Percentiles rank a stretch among this genome's conserved stretches.
These are phyloP conservation scores for Neolamprologus longior DNA, from an alignment of 2,113 vertebrate genomes.

Conservation along the genomic window DNA sequence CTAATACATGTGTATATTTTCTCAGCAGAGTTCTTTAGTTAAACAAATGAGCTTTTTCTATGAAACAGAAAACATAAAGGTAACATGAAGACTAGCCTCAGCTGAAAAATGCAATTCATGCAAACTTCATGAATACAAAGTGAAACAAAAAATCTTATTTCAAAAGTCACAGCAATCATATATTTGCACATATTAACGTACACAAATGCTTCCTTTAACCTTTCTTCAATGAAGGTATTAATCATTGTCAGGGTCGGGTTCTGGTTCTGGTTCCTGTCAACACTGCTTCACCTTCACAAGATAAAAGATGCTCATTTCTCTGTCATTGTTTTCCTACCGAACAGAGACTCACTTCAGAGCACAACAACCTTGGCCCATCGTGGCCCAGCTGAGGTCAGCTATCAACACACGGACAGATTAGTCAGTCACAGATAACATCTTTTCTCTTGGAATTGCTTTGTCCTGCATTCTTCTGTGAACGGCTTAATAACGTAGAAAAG, in stretches of 20 bases:
- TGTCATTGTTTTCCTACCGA: background rate
- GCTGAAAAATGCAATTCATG: background rate
- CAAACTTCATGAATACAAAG: background rate
- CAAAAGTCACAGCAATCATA: background rate
- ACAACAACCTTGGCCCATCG: background rate
- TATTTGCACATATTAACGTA: background rate
- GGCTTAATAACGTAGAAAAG: background rate
- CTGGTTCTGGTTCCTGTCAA: background rate
- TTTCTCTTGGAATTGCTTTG: background rate
- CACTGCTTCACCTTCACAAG: background rate
- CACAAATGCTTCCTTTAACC: background rate
- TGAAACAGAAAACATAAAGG: accelerated
- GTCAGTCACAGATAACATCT: background rate
- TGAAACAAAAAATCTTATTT: background rate
- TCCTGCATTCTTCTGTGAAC: background rate
- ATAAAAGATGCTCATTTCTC: background rate
- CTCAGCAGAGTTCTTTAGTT: background rate
- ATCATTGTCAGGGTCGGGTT: background rate
- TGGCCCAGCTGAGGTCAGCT: background rate
- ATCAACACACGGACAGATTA: background rate
- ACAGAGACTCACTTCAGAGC: background rate
- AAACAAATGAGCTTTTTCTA: background rate
- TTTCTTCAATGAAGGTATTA: background rate
- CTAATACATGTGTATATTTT: background rate
- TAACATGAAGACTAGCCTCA: background rate